Evolutionary conservation across 30 jellyfish, hydroid and myxozoan species (phyloP), one percentile per base, ranked within the genome.

Genomic region (Phacellophora camtschatica): DNA sequence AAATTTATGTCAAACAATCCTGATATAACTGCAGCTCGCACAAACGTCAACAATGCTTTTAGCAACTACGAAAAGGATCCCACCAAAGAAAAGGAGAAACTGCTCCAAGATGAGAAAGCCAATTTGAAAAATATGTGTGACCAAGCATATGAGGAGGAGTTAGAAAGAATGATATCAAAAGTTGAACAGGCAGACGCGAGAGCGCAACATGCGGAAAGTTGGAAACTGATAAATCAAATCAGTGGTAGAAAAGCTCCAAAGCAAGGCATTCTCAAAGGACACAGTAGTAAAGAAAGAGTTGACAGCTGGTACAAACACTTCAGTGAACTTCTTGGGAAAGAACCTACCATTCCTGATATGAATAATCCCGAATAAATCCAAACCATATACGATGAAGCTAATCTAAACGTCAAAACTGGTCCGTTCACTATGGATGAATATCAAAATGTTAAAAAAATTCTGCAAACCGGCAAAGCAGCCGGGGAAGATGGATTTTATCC

Each of bases 221-320:
- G 86, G 88, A 23, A 22, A 74, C 73, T 74, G 10, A 74, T 74
- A 22, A 74, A 74, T 33, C 20, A 23, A 7, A 74, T 74, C 18
- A 53, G 62, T 5, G 86, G 85, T 7, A 10, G 88, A 9, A 74
- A 74, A 74, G 35, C 24, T 3, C 33, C 68, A 7, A 54, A 53
- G 50, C 15, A 35, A 8, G 87, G 33, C 11, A 54, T 74, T 28
- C 10, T 74, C n/a, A 57, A 74, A 74, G 88, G 88, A 27, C 15
- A 49, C 20, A 16, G 19, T 16, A 74, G 34, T 9, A 16, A 31
- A 13, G 87, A 74, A 28, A 10, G 85, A 8, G 27, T 74, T 8
- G 15, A 56, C 12, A 74, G 54, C 35, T 74, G 85, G 85, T 74
- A 22, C 50, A 29, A 74, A n/a, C 85, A 74, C 69, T 74, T 55